Percentiles rank a stretch among this genome's conserved stretches.
These are phyloP conservation scores for Clusia tigrina DNA, from an alignment of 2,888 invertebrate species.

Conservation along the genomic window DNA sequence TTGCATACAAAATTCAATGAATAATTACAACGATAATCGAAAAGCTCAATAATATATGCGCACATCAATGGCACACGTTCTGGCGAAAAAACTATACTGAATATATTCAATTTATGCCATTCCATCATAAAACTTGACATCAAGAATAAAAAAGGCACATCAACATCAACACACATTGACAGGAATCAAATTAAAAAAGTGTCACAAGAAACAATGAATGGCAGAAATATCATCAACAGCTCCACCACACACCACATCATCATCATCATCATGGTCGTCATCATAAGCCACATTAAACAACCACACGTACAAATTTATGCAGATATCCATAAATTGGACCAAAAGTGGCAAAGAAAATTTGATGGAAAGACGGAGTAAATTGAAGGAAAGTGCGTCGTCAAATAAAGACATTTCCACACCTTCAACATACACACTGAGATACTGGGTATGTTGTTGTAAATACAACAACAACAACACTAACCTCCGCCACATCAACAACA, in stretches of 20 bases:
- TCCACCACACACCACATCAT: neutral
- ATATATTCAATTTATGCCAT: too few relatives aligned
- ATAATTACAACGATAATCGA: neutral
- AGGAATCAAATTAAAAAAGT: neutral
- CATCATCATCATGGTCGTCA: too few relatives aligned
- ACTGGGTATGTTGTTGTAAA: neutral
- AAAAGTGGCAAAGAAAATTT: neutral
- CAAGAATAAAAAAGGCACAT: neutral
- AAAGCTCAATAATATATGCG: too few relatives aligned
- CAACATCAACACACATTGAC: neutral
- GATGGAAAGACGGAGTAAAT: neutral
- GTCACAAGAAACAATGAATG: neutral
- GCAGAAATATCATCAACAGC: neutral
- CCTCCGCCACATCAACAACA: conserved; percentile 30
- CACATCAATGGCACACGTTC: too few relatives aligned
- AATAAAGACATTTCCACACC: neutral
- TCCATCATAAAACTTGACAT: neutral
- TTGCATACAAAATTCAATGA: neutral
- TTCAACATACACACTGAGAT: too few relatives aligned
- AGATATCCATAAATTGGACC: too few relatives aligned
- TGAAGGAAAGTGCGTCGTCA: neutral
- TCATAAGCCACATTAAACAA: too few relatives aligned
- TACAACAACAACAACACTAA: conserved; percentile 33
- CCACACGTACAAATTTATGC: too few relatives aligned
- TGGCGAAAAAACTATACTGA: too few relatives aligned